phyloP scores from a whole-genome alignment of 2,113 vertebrate species.

The Alouatta palliata region DNA sequence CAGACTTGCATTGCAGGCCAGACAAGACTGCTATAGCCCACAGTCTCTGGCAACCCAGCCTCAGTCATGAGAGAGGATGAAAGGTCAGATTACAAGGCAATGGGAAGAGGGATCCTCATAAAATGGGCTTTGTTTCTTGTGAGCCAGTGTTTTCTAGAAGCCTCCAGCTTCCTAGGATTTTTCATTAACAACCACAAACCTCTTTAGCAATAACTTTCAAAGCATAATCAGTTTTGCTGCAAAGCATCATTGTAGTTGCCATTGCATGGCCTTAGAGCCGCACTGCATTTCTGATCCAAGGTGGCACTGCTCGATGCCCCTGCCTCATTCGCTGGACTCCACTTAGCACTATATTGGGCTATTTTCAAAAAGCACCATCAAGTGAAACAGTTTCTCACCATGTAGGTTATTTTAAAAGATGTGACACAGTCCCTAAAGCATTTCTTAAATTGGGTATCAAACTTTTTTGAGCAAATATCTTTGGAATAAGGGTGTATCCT shows the following conservation, averaged over 20 bases:
- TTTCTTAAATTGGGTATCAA: constrained; percentile 1
- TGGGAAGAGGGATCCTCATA: not conserved
- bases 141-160: not conserved
- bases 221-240: not conserved
- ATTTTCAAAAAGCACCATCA: not conserved
- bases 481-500: not conserved
- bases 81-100: not conserved
- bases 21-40: not conserved
- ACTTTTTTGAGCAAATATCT: not conserved
- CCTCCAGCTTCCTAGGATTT: not conserved
- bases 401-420: not conserved
- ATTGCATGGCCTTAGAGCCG: not conserved
- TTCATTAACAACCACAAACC: not conserved
- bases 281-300: not conserved
- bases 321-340: not conserved
- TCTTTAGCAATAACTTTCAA: not conserved
- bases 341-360: not conserved
- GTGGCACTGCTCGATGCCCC: too few relatives aligned
- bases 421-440: not conserved
- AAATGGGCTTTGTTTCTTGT: not conserved
- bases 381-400: not conserved
- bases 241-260: not conserved
- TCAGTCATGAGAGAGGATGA: not conserved
- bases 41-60: too few relatives aligned
- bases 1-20: not conserved